Percentiles rank a stretch among this genome's conserved stretches.
These are phyloP conservation scores for Mionectes olivaceus DNA, from an alignment of 2,797 vertebrate species.

Conservation along the genomic window DNA sequence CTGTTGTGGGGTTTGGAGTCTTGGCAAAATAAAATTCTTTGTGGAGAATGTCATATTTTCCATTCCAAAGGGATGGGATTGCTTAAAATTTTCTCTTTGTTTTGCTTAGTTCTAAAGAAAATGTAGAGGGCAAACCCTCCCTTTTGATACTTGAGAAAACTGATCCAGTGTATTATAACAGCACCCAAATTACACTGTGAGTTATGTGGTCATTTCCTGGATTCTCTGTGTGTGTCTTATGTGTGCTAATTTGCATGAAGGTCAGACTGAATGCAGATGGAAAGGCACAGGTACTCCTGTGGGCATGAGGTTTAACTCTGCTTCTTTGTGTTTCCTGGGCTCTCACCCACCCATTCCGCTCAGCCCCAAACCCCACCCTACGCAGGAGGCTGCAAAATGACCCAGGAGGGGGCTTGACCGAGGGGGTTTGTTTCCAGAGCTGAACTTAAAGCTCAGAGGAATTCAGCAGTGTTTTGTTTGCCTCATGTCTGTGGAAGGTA, in stretches of 20 bases:
- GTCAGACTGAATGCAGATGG: background rate
- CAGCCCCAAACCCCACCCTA: background rate
- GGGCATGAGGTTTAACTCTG: background rate
- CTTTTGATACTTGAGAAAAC: background rate
- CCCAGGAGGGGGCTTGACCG: background rate
- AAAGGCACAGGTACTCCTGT: background rate
- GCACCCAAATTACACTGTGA: background rate
- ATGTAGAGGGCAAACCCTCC: rapidly evolving
- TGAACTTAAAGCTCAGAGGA: background rate
- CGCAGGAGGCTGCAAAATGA: background rate
- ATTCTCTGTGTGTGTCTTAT: background rate
- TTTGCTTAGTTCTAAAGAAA: background rate
- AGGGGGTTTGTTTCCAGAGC: background rate
- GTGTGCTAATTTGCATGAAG: background rate
- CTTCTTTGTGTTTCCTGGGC: rapidly evolving
- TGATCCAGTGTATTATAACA: background rate
- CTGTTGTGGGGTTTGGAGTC: background rate
- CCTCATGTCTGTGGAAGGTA: background rate
- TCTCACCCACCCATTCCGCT: background rate
- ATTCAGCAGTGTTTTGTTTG: background rate
- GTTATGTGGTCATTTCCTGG: background rate
- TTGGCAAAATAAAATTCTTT: background rate
- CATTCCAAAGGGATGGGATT: background rate
- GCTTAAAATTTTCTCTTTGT: background rate
- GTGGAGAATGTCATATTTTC: background rate